Evolutionary conservation across 2,888 invertebrate genomes (phyloP).

Genomic region (Lucinisca nassula): DNA sequence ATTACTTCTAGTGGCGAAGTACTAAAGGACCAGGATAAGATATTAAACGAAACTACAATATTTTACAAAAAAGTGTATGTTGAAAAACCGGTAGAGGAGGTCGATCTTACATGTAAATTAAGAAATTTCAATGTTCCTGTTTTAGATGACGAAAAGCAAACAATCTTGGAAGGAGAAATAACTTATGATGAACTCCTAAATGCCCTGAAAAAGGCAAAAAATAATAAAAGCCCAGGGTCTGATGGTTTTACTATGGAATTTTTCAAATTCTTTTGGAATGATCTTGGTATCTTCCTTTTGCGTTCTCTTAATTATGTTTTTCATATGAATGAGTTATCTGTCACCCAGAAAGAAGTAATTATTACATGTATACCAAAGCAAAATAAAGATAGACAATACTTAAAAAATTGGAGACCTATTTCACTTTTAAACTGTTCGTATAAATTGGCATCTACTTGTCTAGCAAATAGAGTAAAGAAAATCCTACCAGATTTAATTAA

Average conservation of each 20-base stretch:
- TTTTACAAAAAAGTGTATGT: not conserved
- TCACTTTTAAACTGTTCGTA: not conserved
- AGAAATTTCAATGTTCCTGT: not conserved
- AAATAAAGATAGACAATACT: not conserved
- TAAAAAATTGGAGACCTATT: not conserved
- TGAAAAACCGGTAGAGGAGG: not conserved
- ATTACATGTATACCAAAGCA: not conserved
- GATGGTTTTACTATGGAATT: slow-evolving; percentile 2
- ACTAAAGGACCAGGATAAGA: not conserved
- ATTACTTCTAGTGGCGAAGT: not conserved
- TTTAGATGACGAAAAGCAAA: not conserved
- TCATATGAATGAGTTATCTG: not conserved
- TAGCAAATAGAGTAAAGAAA: not conserved
- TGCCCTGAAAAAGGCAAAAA: not conserved
- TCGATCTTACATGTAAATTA: not conserved
- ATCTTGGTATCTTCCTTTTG: not conserved
- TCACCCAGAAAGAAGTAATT: not conserved
- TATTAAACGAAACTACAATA: not conserved
- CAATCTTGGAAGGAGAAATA: not conserved
- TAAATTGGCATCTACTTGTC: not conserved
- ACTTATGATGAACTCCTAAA: not conserved
- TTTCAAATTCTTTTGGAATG: not conserved
- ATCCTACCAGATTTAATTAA: not conserved
- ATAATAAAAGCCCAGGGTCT: not conserved
- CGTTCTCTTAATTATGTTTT: not conserved